phyloP scores from a whole-genome alignment of 1,140 invertebrate genomes.

The Ridgeia piscesae region DNA sequence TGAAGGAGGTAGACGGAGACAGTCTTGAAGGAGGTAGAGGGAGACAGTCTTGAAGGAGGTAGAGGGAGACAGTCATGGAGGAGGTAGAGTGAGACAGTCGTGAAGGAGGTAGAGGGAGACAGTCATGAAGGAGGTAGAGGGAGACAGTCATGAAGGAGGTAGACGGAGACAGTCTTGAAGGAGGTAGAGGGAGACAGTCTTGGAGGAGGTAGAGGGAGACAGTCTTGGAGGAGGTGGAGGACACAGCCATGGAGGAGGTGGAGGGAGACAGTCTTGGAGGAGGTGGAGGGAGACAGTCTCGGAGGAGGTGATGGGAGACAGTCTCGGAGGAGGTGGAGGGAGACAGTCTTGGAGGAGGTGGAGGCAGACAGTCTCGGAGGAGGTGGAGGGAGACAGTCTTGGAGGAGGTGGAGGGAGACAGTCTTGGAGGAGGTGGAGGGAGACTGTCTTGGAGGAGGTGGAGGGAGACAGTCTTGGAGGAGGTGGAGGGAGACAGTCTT shows the following conservation, averaged over 20 bases:
- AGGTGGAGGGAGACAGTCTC: too few species aligned
- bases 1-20: not conserved
- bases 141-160: not conserved
- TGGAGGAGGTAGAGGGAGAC: not conserved
- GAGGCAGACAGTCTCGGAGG: not conserved
- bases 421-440: not conserved
- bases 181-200: too few species aligned
- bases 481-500: not conserved
- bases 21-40: not conserved
- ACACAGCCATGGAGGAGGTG: not conserved
- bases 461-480: not conserved
- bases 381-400: not conserved
- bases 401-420: too few species aligned
- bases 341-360: not conserved
- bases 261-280: too few species aligned
- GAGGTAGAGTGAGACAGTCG: too few species aligned
- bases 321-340: too few species aligned
- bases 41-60: not conserved
- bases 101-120: not conserved
- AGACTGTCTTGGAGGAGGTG: not conserved
- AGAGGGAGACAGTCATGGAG: too few species aligned
- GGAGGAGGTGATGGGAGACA: too few species aligned
- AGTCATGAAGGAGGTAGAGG: not conserved
- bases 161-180: too few species aligned
- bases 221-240: not conserved